A percentile compares a stretch with the other conserved stretches of the same genome.
Conservation (phyloP, 2,113 vertebrate genomes). For the Apeltes quadracus region DNA sequence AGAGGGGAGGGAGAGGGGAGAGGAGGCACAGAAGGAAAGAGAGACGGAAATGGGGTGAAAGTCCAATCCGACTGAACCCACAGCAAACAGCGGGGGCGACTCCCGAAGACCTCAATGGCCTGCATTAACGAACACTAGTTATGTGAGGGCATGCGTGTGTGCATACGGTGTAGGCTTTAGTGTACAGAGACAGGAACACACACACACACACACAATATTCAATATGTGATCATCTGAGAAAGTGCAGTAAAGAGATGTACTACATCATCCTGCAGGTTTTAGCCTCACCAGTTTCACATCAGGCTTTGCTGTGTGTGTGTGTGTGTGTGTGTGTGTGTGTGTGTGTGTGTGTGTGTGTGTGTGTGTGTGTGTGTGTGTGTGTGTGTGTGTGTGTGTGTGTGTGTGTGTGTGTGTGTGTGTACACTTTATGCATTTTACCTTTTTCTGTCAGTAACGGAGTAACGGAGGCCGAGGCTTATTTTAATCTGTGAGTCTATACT, state of each 20-base stretch:
- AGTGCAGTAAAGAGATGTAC: constrained; percentile 59
- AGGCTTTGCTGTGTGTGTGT: constrained; percentile 51
- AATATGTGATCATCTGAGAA: constrained; percentile 58
- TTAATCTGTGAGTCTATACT: background rate
- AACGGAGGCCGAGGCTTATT: constrained; percentile 28
- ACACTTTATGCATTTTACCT: constrained; percentile 9
- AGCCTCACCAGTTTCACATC: constrained; percentile 51
- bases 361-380: background rate
- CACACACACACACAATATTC: background rate
- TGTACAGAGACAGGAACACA: constrained; percentile 23
- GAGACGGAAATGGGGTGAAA: constrained; percentile 22
- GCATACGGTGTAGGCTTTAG: constrained; percentile 14
- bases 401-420: background rate
- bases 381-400: background rate
- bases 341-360: background rate
- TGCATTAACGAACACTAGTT: constrained; percentile 55
- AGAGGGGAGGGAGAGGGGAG: constrained; percentile 6
- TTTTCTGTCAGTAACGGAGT: constrained; percentile 8
- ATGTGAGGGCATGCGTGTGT: constrained; percentile 55
- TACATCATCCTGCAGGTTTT: constrained; percentile 62
- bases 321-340: background rate
- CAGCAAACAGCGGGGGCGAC: constrained; percentile 48
- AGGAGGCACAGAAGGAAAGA: constrained; percentile 8
- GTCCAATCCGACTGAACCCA: constrained; percentile 22
- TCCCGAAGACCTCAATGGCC: constrained; percentile 50